These are phyloP conservation scores for Oligia strigilis DNA, from an alignment of 2,888 invertebrate species.

Conservation along the genomic window DNA sequence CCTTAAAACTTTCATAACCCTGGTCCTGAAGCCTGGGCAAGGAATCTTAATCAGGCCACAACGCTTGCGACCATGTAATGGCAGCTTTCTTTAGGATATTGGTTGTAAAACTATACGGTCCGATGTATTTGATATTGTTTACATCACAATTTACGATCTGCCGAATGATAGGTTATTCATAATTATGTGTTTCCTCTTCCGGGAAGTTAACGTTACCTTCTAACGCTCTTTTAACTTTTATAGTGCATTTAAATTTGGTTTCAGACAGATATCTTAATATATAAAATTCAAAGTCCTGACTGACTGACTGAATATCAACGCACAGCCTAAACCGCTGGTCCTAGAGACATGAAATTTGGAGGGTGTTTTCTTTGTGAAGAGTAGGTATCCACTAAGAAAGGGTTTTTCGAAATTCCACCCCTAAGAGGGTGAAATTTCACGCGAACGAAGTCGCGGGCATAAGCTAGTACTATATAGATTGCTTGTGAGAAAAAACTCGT, in stretches of 20 bases:
- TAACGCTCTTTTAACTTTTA: conserved; percentile 36
- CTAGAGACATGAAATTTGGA: too few relatives aligned
- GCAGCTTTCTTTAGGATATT: background rate
- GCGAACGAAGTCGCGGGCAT: too few relatives aligned
- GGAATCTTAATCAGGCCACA: background rate
- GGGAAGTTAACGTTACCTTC: conserved; percentile 23
- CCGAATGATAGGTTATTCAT: conserved; percentile 50
- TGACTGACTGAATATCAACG: too few relatives aligned
- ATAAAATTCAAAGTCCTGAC: too few relatives aligned
- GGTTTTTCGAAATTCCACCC: too few relatives aligned
- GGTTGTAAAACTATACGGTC: conserved; percentile 15
- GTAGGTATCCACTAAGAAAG: too few relatives aligned
- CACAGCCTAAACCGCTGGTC: too few relatives aligned
- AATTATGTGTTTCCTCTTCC: conserved; percentile 43
- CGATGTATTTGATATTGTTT: conserved; percentile 47
- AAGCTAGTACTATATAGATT: too few relatives aligned
- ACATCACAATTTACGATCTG: conserved; percentile 42
- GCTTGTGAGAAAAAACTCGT: background rate
- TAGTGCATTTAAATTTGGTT: conserved; percentile 1
- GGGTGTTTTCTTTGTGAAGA: too few relatives aligned
- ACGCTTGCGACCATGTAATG: background rate
- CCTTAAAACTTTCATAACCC: background rate
- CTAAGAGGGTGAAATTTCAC: too few relatives aligned
- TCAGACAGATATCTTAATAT: background rate
- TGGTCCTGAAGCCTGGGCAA: background rate